Evolutionary conservation across 2,888 invertebrate genomes (phyloP).

Genomic region (Carcina quercana): DNA sequence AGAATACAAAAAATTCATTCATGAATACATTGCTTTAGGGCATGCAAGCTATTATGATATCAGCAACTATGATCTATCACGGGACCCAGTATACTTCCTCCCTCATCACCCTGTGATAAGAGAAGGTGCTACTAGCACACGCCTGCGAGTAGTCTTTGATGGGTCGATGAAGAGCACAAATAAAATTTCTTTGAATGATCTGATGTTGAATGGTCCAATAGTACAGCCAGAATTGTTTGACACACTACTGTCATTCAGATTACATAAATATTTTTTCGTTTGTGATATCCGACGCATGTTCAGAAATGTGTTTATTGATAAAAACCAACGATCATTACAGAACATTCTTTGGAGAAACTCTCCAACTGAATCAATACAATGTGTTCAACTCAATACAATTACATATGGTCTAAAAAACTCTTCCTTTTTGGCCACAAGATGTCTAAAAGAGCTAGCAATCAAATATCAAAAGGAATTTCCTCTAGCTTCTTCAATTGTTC

Average conservation of each 20-base stretch:
- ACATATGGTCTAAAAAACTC: constrained; percentile 13
- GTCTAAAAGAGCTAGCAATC: constrained; percentile 9
- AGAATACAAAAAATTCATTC: constrained; percentile 10
- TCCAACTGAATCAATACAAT: too few species aligned
- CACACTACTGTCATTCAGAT: constrained; percentile 18
- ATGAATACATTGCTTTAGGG: constrained; percentile 9
- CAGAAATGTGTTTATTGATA: constrained; percentile 5
- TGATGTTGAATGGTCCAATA: constrained; percentile 7
- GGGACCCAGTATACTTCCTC: constrained; percentile 11
- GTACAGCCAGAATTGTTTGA: constrained; percentile 19
- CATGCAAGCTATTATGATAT: constrained; percentile 7
- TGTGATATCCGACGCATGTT: constrained; percentile 20
- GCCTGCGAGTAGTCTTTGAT: constrained; percentile 2
- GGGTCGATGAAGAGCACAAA: background rate
- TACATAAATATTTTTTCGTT: constrained; percentile 14
- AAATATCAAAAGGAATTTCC: constrained; percentile 6
- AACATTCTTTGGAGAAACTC: constrained; percentile 14
- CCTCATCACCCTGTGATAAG: constrained; percentile 4
- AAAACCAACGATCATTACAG: constrained; percentile 1
- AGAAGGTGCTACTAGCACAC: background rate
- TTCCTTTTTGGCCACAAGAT: constrained; percentile 8
- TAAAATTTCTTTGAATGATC: constrained; percentile 5
- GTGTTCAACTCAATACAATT: constrained; percentile 7
- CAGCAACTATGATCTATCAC: background rate
- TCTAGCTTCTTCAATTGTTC: constrained; percentile 10